Evolutionary conservation across 2,888 invertebrate species (phyloP).

Genomic region (Gisinianus flammeolus): DNA sequence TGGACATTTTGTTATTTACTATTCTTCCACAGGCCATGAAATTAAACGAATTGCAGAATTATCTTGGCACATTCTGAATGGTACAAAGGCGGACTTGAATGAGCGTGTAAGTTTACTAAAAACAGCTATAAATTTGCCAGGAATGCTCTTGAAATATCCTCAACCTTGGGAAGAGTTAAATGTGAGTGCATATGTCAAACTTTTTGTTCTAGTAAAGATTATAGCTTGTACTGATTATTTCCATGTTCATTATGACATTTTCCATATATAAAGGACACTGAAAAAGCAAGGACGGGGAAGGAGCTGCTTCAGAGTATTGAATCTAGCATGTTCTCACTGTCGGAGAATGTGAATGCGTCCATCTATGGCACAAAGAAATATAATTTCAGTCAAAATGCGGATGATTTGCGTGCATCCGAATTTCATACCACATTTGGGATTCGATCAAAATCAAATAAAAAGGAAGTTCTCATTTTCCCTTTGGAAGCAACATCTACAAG

Average conservation of each 20-base stretch:
- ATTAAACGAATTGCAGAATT: constrained; percentile 42
- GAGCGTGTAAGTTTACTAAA: constrained; percentile 39
- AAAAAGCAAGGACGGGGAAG: background rate
- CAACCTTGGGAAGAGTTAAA: constrained; percentile 51
- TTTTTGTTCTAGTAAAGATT: too few species aligned
- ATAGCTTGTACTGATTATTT: too few species aligned
- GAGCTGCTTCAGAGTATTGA: background rate
- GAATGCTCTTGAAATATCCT: constrained; percentile 38
- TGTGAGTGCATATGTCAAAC: too few species aligned
- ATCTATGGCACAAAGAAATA: background rate
- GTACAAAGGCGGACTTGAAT: constrained; percentile 13
- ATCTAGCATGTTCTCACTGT: constrained; percentile 9
- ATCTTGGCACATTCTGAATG: constrained; percentile 32
- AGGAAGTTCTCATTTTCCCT: constrained; percentile 10
- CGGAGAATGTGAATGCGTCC: background rate
- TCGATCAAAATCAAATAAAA: background rate
- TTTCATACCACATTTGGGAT: constrained; percentile 5
- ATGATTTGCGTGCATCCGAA: background rate
- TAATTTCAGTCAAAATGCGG: background rate
- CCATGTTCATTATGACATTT: too few species aligned
- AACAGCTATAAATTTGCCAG: constrained; percentile 43
- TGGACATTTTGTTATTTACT: background rate
- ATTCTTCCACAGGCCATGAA: constrained; percentile 48
- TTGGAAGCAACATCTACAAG: background rate
- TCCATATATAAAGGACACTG: background rate